Percentiles rank a stretch among this genome's conserved stretches.
Conservation (phyloP, 2,888 invertebrate species). For the Lymantria monacha region DNA sequence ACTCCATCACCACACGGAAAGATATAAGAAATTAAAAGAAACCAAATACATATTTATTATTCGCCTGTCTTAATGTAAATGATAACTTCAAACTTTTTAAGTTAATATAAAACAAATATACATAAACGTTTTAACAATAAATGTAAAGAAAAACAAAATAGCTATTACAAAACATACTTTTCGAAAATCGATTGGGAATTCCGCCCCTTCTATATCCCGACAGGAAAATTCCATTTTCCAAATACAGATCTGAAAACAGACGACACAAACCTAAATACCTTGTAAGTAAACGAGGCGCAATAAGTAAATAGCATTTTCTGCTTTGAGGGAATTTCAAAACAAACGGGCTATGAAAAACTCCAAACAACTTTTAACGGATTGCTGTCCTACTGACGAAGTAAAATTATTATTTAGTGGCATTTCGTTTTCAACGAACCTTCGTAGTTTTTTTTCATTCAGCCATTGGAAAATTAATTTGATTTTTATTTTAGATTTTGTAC, state of each 20-base stretch:
- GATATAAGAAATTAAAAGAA: too few relatives aligned
- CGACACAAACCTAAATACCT: slow-evolving; percentile 76
- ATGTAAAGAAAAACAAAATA: slow-evolving; percentile 53
- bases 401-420: slow-evolving; percentile 23
- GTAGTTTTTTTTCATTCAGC: slow-evolving; percentile 12
- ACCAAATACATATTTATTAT: too few relatives aligned
- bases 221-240: slow-evolving; percentile 79
- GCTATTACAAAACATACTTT: slow-evolving; percentile 60
- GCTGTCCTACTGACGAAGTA: slow-evolving; percentile 35
- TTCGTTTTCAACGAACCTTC: slow-evolving; percentile 15
- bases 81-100: too few relatives aligned
- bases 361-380: slow-evolving; percentile 62
- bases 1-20: too few relatives aligned
- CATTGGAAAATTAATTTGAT: slow-evolving; percentile 2
- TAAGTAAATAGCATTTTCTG: slow-evolving; percentile 74
- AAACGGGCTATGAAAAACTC: slow-evolving; percentile 64
- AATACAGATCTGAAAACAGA: slow-evolving; percentile 71
- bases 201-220: slow-evolving; percentile 59
- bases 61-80: too few relatives aligned
- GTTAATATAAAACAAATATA: slow-evolving; percentile 8
- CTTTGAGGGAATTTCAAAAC: slow-evolving; percentile 68
- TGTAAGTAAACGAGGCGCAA: slow-evolving; percentile 79
- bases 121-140: slow-evolving; percentile 34
- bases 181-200: slow-evolving; percentile 72
- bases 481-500: background rate